phyloP scores from a whole-genome alignment of 2,888 invertebrate genomes.

The Caenorhabditis japonica region DNA sequence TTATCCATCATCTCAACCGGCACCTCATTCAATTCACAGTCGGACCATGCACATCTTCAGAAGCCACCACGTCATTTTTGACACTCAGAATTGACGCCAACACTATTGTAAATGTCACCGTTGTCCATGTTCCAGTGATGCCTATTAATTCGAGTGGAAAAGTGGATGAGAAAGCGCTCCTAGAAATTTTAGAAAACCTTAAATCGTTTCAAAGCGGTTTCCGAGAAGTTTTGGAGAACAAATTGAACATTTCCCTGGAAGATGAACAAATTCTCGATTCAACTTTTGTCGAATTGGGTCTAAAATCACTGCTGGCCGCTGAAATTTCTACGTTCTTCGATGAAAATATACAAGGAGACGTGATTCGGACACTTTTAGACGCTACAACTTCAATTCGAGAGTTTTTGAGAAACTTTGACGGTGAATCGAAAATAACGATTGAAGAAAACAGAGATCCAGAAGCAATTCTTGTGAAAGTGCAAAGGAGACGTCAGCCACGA shows the following conservation, averaged over 20 bases:
- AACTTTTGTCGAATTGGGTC: slow-evolving; percentile 19
- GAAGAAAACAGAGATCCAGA: background rate
- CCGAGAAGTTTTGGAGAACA: background rate
- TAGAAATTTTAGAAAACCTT: background rate
- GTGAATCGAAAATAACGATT: background rate
- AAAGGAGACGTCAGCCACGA: slow-evolving; percentile 10
- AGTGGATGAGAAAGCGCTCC: slow-evolving; percentile 27
- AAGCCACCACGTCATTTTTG: background rate
- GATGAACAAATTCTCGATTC: background rate
- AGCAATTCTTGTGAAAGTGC: background rate
- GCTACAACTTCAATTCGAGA: slow-evolving; percentile 12
- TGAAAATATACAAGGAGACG: background rate
- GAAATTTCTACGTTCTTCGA: slow-evolving; percentile 15
- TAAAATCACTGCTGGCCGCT: slow-evolving; percentile 30
- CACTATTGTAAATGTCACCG: background rate
- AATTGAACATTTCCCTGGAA: slow-evolving; percentile 1
- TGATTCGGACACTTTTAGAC: slow-evolving; percentile 15
- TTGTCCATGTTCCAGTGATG: slow-evolving; percentile 4
- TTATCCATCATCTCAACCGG: slow-evolving; percentile 8
- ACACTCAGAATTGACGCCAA: background rate
- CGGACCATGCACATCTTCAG: background rate
- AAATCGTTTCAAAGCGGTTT: background rate
- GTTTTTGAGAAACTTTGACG: slow-evolving; percentile 5
- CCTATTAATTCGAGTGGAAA: slow-evolving; percentile 42
- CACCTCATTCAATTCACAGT: slow-evolving; percentile 18